Base-by-base conservation (phyloP, 1,140 invertebrate species). In the Chelonus insularis region DNA sequence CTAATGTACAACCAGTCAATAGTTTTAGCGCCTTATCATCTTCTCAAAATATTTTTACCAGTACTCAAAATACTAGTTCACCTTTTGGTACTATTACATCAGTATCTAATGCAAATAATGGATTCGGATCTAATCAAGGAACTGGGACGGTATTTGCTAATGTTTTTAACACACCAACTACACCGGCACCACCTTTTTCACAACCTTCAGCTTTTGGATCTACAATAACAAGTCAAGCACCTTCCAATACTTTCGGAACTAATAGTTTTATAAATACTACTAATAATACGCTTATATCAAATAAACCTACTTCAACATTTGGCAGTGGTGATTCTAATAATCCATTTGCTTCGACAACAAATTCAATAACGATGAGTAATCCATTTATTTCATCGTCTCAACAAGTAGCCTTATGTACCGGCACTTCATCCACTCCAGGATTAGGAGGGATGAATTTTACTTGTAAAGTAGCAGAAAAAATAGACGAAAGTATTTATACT, bases 401-500 rank as follows among this genome's bases (percentile, higher is more conserved):
- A 52, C 16, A 34, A 52, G 18, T 9, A 7, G 11, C 18, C 11
- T 4, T 7, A 16, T n/a, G 7, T 6, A 34, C 43, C 14, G 34
- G 58, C 11, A 23, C 34, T 18, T 4, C 37, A 11, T 32, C 48
- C 11, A n/a, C 4, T 23, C 4, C 16, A n/a, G 11, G 6, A 52
- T 41, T 43, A 36, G 50, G 48, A 8, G 64, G 48, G n/a, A 61
- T 29, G 18, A 29, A 34, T 12, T 67, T 55, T 23, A 64, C 69
- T 0, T 72, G 74, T 57, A 65, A 62, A 14, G 68, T 62, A 39
- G 66, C 74, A 0, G 50, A 67, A 1, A 57, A 63, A n/a, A 63
- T 76, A 8, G 72, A 79, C 18, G 71, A 77, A 4, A 73, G 50
- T 0, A 57, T 72, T 60, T 82, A 76, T 18, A 73, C 69, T 0